Conservation (phyloP, 2,888 invertebrate species). For the Bhutanitis thaidina region DNA sequence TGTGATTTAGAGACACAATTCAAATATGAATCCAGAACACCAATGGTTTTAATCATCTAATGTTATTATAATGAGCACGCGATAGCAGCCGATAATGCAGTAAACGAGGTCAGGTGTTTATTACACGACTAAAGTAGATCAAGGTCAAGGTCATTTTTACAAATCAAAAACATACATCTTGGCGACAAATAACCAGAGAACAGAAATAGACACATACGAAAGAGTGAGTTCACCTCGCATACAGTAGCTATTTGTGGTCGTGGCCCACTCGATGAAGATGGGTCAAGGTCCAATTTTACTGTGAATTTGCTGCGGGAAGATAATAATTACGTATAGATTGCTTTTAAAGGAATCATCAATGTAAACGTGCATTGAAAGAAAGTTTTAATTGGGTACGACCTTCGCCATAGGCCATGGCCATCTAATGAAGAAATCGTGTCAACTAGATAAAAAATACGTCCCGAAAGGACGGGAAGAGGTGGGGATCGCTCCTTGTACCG, state of each 20-base stretch:
- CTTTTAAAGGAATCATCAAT: not conserved
- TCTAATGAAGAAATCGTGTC: constrained; percentile 68
- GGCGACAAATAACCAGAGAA: constrained; percentile 60
- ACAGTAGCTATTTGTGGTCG: constrained; percentile 63
- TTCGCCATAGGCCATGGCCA: constrained; percentile 53
- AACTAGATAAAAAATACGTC: constrained; percentile 51
- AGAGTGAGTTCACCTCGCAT: constrained; percentile 62
- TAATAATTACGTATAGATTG: not conserved
- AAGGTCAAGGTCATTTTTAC: constrained; percentile 80
- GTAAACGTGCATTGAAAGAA: constrained; percentile 1
- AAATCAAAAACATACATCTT: constrained; percentile 69
- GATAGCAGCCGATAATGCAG: constrained; percentile 68
- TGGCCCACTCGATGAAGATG: constrained; percentile 62
- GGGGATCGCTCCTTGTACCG: constrained; percentile 76
- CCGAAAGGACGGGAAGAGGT: constrained; percentile 73
- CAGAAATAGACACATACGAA: constrained; percentile 55
- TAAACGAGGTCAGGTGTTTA: constrained; percentile 76
- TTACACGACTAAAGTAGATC: constrained; percentile 73
- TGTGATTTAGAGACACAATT: not conserved
- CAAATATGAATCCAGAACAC: constrained; percentile 31
- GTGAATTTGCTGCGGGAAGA: constrained; percentile 6
- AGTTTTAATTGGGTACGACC: constrained; percentile 35
- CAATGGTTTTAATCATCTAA: constrained; percentile 43
- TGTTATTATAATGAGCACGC: constrained; percentile 62
- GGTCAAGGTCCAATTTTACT: constrained; percentile 66